These are phyloP conservation scores for Ormyrus nitidulus DNA, from an alignment of 2,888 invertebrate species.

Conservation along the genomic window DNA sequence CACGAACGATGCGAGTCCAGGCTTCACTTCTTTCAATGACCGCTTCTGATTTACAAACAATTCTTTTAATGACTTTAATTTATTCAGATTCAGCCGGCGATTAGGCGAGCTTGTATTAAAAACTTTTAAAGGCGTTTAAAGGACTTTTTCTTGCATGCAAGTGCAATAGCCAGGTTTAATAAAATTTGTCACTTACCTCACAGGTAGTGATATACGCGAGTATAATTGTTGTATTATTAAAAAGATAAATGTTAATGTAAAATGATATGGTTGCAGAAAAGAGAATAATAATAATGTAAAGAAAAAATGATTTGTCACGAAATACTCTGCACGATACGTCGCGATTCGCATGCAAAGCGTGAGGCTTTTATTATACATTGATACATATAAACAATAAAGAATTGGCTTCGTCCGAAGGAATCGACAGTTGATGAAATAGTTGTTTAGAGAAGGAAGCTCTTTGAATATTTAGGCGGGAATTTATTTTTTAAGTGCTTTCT, in stretches of 20 bases:
- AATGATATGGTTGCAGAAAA: conserved; percentile 35
- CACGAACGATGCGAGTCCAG: too few relatives aligned
- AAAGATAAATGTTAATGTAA: conserved; percentile 13
- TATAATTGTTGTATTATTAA: conserved; percentile 8
- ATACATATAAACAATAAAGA: not conserved
- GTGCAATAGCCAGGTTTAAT: conserved; percentile 14
- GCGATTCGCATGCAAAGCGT: conserved; percentile 47
- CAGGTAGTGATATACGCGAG: conserved; percentile 40
- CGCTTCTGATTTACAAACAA: too few relatives aligned
- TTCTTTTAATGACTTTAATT: too few relatives aligned
- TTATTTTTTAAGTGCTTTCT: conserved; percentile 48
- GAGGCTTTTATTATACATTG: not conserved
- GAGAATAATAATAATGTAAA: conserved; percentile 7
- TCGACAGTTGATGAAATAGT: conserved; percentile 32
- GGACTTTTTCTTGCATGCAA: not conserved
- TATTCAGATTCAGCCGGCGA: too few relatives aligned
- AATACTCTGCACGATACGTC: conserved; percentile 36
- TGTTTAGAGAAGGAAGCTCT: conserved; percentile 27
- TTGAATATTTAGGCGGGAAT: conserved; percentile 36
- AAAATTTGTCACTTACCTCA: conserved; percentile 54
- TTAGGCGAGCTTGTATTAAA: too few relatives aligned
- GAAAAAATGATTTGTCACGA: conserved; percentile 33
- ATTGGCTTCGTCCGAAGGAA: not conserved
- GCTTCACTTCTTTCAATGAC: too few relatives aligned
- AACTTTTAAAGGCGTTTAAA: too few relatives aligned